Conservation (phyloP, 2,797 vertebrate species). For the Alectoris magna region DNA sequence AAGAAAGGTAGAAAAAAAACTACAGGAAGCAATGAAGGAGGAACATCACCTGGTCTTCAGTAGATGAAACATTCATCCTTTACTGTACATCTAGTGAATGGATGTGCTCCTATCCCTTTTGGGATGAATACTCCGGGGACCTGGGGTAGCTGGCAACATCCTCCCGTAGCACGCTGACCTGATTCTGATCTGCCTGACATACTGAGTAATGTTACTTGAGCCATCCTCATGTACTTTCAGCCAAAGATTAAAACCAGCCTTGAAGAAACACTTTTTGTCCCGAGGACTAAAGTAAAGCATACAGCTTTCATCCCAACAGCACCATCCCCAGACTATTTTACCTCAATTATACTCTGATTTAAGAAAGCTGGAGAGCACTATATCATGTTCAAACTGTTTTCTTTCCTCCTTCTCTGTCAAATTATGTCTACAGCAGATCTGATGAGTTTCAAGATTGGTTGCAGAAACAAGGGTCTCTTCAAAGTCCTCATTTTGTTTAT, state of each 20-base stretch:
- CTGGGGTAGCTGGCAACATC: neutral
- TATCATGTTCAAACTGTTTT: neutral
- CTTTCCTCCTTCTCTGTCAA: neutral
- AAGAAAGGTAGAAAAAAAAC: neutral
- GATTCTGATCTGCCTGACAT: neutral
- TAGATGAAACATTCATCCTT: neutral
- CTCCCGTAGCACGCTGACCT: neutral
- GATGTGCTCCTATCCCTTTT: neutral
- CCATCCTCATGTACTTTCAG: neutral
- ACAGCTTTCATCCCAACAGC: neutral
- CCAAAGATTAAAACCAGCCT: neutral
- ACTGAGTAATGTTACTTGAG: neutral
- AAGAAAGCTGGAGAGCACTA: neutral
- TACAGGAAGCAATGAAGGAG: neutral
- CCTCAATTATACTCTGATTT: neutral
- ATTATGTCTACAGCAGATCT: neutral
- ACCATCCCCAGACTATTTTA: neutral
- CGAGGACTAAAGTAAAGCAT: neutral
- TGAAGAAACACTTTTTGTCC: neutral
- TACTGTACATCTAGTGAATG: neutral
- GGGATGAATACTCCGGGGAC: neutral
- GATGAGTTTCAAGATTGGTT: neutral
- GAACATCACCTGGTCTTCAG: neutral
- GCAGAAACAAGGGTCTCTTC: neutral
- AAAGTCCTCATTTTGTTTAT: neutral